Conservation (phyloP, 2,113 vertebrate genomes). For the Buteo buteo region DNA sequence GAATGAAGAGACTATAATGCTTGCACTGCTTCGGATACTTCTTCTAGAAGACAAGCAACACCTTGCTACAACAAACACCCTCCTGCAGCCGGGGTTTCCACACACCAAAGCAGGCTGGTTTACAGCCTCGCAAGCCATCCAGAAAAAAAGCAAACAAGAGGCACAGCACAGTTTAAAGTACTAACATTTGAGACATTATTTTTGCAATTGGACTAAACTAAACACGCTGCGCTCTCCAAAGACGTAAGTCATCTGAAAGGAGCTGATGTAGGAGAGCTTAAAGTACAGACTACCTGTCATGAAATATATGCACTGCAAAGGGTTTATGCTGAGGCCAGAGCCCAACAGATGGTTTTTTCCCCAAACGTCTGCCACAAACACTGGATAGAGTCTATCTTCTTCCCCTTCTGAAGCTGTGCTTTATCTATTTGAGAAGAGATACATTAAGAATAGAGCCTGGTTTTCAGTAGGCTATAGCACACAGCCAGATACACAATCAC, state of each 20-base stretch:
- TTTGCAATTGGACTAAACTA: not conserved
- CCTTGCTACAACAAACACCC: not conserved
- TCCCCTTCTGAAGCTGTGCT: not conserved
- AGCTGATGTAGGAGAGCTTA: not conserved
- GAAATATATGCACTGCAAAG: not conserved
- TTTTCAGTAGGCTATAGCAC: not conserved
- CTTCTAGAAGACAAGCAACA: not conserved
- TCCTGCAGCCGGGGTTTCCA: not conserved
- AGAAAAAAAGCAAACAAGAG: not conserved
- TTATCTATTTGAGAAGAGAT: not conserved
- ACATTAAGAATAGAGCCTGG: not conserved
- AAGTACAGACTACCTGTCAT: not conserved
- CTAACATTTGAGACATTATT: not conserved
- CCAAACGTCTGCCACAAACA: not conserved
- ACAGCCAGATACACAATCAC: fast-evolving
- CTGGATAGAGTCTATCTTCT: not conserved
- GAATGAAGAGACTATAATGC: not conserved
- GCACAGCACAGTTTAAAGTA: not conserved
- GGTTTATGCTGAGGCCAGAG: not conserved
- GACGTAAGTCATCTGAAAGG: not conserved
- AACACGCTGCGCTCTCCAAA: not conserved
- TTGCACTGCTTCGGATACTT: not conserved
- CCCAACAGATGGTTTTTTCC: fast-evolving
- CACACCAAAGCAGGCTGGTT: not conserved
- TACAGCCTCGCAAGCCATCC: not conserved